Conservation (phyloP, 2,888 invertebrate genomes). For the Gymnocheta viridis region DNA sequence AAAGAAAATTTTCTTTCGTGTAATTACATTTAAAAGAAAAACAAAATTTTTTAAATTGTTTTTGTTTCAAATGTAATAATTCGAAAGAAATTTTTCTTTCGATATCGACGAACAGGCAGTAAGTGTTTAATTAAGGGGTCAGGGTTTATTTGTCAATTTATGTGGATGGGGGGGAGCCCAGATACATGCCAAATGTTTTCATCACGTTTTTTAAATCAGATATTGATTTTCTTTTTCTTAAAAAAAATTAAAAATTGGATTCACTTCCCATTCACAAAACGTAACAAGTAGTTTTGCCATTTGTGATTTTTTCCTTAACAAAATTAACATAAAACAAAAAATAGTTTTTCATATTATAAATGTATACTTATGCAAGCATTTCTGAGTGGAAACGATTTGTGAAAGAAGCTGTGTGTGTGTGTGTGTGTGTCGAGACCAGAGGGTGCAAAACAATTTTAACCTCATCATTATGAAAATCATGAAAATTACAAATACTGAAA, state of each 20-base stretch:
- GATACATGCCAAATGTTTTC: slow-evolving; percentile 50
- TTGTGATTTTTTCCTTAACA: slow-evolving; percentile 9
- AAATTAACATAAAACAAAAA: slow-evolving; percentile 6
- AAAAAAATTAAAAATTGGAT: slow-evolving; percentile 1
- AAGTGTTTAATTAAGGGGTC: slow-evolving; percentile 12
- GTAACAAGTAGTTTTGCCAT: slow-evolving; percentile 4
- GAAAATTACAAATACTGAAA: slow-evolving; percentile 11
- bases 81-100: no score
- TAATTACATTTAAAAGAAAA: no score
- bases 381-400: slow-evolving; percentile 18
- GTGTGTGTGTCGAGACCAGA: slow-evolving; percentile 41
- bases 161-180: neutral
- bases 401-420: neutral
- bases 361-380: no score
- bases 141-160: slow-evolving; percentile 46
- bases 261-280: slow-evolving; percentile 46
- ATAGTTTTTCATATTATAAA: neutral
- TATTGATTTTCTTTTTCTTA: slow-evolving; percentile 38
- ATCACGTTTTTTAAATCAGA: slow-evolving; percentile 63
- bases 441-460: slow-evolving; percentile 53
- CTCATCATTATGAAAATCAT: slow-evolving; percentile 54
- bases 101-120: no score
- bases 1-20: no score
- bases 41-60: no score
- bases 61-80: no score